These are phyloP conservation scores for Brachionus koreanus DNA, from an alignment of 1,140 invertebrate species.

Conservation along the genomic window DNA sequence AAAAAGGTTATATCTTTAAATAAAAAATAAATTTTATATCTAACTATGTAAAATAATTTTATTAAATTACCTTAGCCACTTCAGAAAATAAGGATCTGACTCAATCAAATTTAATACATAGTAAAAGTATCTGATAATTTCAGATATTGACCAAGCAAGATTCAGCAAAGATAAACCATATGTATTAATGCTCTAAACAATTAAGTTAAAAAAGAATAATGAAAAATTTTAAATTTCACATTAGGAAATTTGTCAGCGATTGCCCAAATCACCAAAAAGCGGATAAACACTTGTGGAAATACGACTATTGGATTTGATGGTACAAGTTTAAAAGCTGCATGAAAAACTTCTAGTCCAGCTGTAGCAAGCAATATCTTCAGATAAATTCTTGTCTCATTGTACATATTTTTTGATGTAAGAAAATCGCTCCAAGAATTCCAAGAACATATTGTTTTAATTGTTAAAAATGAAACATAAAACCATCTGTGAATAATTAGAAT, in stretches of 20 bases:
- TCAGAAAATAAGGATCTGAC: conserved; percentile 14
- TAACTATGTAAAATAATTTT: background rate
- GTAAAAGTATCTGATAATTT: conserved; percentile 86
- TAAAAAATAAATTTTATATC: conserved; percentile 26
- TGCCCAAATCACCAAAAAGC: conserved; percentile 79
- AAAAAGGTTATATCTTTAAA: conserved; percentile 75
- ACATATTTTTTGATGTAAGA: conserved; percentile 8
- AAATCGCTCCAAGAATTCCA: background rate
- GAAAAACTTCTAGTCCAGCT: conserved; percentile 79
- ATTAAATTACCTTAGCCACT: conserved; percentile 14
- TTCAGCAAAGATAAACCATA: conserved; percentile 67
- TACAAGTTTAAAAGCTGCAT: conserved; percentile 74
- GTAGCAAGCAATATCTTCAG: conserved; percentile 67
- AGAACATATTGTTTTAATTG: background rate
- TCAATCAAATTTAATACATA: conserved; percentile 75
- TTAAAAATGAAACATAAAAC: conserved; percentile 4
- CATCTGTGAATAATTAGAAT: background rate
- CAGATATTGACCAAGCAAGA: conserved; percentile 85
- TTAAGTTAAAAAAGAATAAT: background rate
- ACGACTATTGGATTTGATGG: conserved; percentile 76
- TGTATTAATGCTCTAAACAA: conserved; percentile 53
- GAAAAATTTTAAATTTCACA: conserved; percentile 48
- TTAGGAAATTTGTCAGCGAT: conserved; percentile 65
- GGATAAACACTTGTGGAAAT: conserved; percentile 78
- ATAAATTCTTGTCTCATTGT: background rate